Conservation (phyloP, 2,797 vertebrate species). For the Microctenopoma steveboyesi region DNA sequence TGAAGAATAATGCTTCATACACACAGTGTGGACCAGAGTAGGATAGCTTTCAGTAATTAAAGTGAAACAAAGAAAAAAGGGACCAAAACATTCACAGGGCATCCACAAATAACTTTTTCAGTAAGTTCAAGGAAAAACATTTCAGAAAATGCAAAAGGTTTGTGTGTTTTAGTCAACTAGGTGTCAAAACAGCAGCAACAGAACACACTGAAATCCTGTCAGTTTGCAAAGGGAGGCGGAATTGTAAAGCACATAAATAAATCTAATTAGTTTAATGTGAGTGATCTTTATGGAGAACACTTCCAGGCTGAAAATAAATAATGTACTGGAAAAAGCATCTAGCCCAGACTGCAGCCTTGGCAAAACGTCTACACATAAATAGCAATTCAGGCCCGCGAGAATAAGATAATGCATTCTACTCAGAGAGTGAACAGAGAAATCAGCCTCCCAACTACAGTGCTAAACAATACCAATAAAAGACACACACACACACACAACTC, state of each 20-base stretch:
- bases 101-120: too few species aligned
- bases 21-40: too few species aligned
- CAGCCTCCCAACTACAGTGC: conserved; percentile 45
- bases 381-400: conserved; percentile 53
- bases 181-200: conserved; percentile 23
- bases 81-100: too few species aligned
- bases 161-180: conserved; percentile 29
- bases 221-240: conserved; percentile 38
- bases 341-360: conserved; percentile 59
- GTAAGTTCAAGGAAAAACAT: too few species aligned
- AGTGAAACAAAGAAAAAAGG: too few species aligned
- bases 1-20: too few species aligned
- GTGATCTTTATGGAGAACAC: conserved; percentile 72
- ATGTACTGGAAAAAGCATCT: conserved; percentile 53
- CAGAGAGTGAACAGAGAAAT: conserved; percentile 37
- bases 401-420: conserved; percentile 59
- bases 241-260: conserved; percentile 71
- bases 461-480: conserved; percentile 72
- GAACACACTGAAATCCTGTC: conserved; percentile 34
- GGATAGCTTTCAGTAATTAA: too few species aligned
- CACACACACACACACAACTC: conserved; percentile 57
- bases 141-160: not conserved
- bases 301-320: conserved; percentile 60
- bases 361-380: conserved; percentile 60
- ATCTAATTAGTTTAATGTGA: conserved; percentile 78